Evolutionary conservation across 2,888 invertebrate genomes (phyloP).

Genomic region (Drosophila heteroneura): DNA sequence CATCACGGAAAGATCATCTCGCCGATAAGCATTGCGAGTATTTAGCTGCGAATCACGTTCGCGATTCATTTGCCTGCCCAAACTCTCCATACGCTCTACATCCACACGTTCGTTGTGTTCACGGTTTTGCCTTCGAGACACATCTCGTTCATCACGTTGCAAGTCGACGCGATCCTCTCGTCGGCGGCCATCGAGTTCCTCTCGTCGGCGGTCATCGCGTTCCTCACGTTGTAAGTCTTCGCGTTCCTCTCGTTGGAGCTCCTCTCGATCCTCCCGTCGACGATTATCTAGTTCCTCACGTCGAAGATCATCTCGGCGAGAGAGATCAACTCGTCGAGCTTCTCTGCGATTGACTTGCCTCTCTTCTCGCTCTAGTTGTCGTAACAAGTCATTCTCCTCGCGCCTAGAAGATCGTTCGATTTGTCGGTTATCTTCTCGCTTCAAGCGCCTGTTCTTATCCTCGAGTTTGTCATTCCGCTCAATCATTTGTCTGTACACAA

Average conservation of each 20-base stretch:
- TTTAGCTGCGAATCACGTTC: conserved; percentile 1
- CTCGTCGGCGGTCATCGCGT: conserved; percentile 2
- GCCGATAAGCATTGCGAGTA: background rate
- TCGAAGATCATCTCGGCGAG: conserved; percentile 11
- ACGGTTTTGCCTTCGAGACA: background rate
- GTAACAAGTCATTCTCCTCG: background rate
- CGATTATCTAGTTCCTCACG: background rate
- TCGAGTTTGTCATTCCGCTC: conserved; percentile 1
- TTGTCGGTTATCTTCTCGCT: conserved; percentile 6
- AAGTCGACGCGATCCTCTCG: background rate
- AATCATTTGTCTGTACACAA: conserved; percentile 67
- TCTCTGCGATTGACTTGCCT: conserved; percentile 10
- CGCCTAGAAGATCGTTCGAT: background rate
- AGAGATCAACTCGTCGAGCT: background rate
- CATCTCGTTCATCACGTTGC: conserved; percentile 1
- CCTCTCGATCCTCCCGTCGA: background rate
- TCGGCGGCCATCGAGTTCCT: background rate
- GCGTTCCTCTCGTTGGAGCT: conserved; percentile 1
- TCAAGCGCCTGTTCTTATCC: background rate
- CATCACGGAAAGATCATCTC: background rate
- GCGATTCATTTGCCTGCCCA: background rate
- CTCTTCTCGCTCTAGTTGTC: conserved; percentile 1
- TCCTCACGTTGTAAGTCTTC: background rate
- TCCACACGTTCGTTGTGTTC: background rate
- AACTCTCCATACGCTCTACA: conserved; percentile 1